phyloP scores from a whole-genome alignment of 2,113 vertebrate species.

The Cisticola juncidis region DNA sequence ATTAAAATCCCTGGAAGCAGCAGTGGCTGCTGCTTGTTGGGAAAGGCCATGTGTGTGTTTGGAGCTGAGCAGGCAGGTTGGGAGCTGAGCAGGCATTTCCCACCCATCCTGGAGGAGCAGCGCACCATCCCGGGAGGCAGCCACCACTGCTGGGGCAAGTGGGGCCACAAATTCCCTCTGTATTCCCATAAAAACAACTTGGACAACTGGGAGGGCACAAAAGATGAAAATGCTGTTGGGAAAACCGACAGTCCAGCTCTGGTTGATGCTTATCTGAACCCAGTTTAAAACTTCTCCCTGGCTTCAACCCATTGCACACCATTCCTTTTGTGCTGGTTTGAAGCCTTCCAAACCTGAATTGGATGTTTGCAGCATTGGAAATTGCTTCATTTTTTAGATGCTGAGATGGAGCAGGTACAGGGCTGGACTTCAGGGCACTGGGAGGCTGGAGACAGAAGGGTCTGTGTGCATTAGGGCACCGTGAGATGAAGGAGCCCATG shows the following conservation, averaged over 20 bases:
- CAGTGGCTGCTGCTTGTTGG: neutral
- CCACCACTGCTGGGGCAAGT: accelerated
- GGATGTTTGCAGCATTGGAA: accelerated
- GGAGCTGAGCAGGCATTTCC: neutral
- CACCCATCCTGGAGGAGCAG: neutral
- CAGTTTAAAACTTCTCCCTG: neutral
- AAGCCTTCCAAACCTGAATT: neutral
- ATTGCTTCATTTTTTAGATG: neutral
- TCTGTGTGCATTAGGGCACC: neutral
- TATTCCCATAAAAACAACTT: accelerated
- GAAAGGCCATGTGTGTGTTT: neutral
- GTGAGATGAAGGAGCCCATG: neutral
- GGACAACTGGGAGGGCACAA: neutral
- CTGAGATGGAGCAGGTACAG: neutral
- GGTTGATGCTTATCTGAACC: neutral
- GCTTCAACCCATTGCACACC: neutral
- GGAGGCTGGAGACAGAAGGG: neutral
- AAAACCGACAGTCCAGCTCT: neutral
- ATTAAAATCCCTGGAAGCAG: slow-evolving; percentile 8
- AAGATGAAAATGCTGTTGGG: neutral
- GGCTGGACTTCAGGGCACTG: neutral
- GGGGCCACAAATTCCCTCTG: accelerated
- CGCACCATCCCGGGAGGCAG: accelerated
- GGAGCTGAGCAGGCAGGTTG: neutral
- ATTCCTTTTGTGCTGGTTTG: neutral